A percentile compares a stretch with the other conserved stretches of the same genome.
These are phyloP conservation scores for Heliornis fulica DNA, from an alignment of 2,113 vertebrate species.

Conservation along the genomic window DNA sequence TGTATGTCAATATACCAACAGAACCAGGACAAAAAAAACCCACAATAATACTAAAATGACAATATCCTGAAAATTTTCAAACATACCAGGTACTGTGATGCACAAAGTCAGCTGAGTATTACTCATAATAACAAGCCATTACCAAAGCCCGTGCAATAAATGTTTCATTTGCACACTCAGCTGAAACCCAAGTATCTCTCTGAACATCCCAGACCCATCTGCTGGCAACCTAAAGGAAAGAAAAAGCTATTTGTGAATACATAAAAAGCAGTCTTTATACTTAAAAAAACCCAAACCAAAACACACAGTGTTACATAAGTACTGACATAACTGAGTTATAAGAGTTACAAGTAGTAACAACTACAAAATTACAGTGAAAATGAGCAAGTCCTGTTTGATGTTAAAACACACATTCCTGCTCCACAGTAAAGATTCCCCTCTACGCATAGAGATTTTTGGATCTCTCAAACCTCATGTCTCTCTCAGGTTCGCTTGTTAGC, in stretches of 20 bases:
- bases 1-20: background rate
- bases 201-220: conserved; percentile 75
- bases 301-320: background rate
- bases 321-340: background rate
- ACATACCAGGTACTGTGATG: background rate
- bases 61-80: background rate
- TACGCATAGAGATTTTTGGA: no score
- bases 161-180: conserved; percentile 59
- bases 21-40: background rate
- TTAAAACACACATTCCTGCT: background rate
- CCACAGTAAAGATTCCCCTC: background rate
- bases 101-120: background rate
- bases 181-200: conserved; percentile 73
- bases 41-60: background rate
- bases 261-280: background rate
- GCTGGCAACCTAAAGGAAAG: conserved; percentile 70
- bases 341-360: background rate
- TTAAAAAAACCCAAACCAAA: background rate
- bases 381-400: background rate
- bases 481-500: background rate
- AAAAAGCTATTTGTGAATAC: background rate
- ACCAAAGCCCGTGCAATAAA: conserved; percentile 70
- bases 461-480: background rate
- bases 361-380: background rate
- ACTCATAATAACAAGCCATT: conserved; percentile 72